Evolutionary conservation across 2,113 vertebrate genomes (phyloP), one percentile per base, ranked within the genome.

Genomic region (Malaclemys terrapin): DNA sequence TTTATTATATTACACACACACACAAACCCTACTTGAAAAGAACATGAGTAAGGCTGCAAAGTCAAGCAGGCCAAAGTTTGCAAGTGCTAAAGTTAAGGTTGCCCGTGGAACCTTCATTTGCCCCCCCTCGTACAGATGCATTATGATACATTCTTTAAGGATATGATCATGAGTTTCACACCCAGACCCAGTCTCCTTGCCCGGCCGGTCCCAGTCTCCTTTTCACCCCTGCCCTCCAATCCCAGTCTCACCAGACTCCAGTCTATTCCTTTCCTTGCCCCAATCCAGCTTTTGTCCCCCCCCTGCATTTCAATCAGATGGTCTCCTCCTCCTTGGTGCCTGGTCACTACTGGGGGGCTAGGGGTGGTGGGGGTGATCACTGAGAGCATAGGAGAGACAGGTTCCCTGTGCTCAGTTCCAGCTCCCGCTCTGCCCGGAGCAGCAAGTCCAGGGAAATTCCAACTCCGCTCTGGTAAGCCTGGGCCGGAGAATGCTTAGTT

Each of bases 61-160:
- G 8, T 22, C 49, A 80, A 93, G 47, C 17, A 31, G 5, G 19
- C 5, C 69, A 0, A 20, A 56, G 93, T 83, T 84, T 59, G 20
- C 57, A 8, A 47, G 25, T 22, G 3, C 31, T 1, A 31, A 0
- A 14, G 6, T 82, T 17, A 5, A 78, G 7, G 6, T 17, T 78
- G 22, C 1, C 4, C 75, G 9, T 38, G 65, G 35, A 38, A 11
- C 65, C 35, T 72, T 72, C 38, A 72, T 72, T 72, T 22, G 16
- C 19, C n/a, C 17, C 17, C 35, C n/a, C 9, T 22, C 11, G n/a
- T 5, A 17, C 17, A 4, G 10, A 20, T 38, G n/a, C n/a, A 20
- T 72, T 72, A 72, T 22, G 35, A 20, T 38, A 22, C 19, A 22
- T 72, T 72, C 65, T 72, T 38, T 38, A 38, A 38, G 35, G 65